Base-by-base conservation (phyloP, 35 echinoderm and acorn worm species). In the Acanthaster planci region DNA sequence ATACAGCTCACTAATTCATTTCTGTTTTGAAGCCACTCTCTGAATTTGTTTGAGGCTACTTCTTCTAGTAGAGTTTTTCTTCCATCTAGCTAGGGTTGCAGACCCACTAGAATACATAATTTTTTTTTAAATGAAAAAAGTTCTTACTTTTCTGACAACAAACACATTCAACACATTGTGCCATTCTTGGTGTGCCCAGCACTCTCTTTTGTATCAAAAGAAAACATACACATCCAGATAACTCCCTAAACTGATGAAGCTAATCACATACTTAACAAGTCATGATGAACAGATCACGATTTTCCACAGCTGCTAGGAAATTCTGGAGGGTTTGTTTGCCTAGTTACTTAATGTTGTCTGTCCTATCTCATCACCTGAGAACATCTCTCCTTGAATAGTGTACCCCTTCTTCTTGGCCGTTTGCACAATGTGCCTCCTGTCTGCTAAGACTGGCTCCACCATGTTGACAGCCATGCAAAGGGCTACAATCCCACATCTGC, bases 371-470 rank as follows among this genome's bases (percentile, higher is more conserved):
- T 59, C 60, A 90, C 89, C 89, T 77, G 82, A 90, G 37, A 90
- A 90, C 89, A 90, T 90, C 67, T 90, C 89, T 35, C 89, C 89
- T 31, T 90, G 82, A n/a, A 76, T 19, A n/a, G 89, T 90, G 55
- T 40, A 80, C 2, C 76, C 82, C 26, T 80, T 86, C n/a, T 90
- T 30, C 26, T 59, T 78, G 7, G 82, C 89, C n/a, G 38, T 54
- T 7, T n/a, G 38, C 22, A 85, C 37, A 21, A 90, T 52, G 17
- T 50, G n/a, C 18, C 42, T 36, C 31, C 78, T 76, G 54, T 39
- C 76, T 30, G 40, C 78, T 10, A 10, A 77, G 18, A 52, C 14
- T 38, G 55, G 42, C 7, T 39, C 39, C 76, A 90, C 29, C 89
- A 90, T 90, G 35, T 67, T 78, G 39, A 83, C 57, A 55, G 89